These are phyloP conservation scores for Pilophorus perplexus DNA, from an alignment of 2,888 invertebrate species.

Conservation along the genomic window DNA sequence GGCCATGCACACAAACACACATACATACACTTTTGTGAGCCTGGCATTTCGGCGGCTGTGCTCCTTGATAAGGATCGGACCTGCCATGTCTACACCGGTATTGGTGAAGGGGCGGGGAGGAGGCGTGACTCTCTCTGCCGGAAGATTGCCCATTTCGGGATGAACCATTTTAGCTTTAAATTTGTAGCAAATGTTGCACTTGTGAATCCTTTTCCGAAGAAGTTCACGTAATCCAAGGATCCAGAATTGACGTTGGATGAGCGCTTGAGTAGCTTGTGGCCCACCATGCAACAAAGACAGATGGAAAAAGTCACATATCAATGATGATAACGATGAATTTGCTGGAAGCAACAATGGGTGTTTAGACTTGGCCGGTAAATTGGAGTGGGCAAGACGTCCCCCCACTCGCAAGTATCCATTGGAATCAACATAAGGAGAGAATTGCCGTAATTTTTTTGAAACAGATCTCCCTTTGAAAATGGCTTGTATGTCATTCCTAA, in stretches of 20 bases:
- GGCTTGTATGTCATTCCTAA: background rate
- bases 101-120: background rate
- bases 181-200: constrained; percentile 1
- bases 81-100: constrained; percentile 18
- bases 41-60: constrained; percentile 2
- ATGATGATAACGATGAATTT: background rate
- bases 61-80: constrained; percentile 4
- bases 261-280: constrained; percentile 12
- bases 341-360: constrained; percentile 5
- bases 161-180: background rate
- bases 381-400: background rate
- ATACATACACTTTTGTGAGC: background rate
- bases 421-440: constrained; percentile 1
- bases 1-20: constrained; percentile 7
- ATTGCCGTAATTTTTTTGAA: background rate
- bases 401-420: constrained; percentile 1
- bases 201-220: constrained; percentile 9
- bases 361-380: background rate
- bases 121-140: background rate
- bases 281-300: constrained; percentile 1
- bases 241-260: background rate
- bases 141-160: constrained; percentile 15
- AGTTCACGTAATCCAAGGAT: background rate
- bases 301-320: constrained; percentile 4
- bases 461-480: background rate